Evolutionary conservation across 2,888 invertebrate genomes (phyloP).

Genomic region (Augochlorella aurata): DNA sequence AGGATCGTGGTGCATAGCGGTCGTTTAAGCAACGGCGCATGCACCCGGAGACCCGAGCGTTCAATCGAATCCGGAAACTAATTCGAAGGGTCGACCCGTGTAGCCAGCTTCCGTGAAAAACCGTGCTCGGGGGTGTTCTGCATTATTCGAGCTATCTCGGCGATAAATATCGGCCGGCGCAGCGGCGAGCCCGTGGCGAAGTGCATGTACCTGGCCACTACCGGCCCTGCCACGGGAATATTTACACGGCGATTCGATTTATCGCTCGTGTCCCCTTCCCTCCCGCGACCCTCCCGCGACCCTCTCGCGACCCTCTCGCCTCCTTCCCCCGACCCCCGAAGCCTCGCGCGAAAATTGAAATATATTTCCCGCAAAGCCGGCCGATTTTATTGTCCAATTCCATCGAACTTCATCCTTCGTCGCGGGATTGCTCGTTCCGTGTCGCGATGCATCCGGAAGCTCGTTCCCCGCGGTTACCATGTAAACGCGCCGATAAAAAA

Average conservation of each 20-base stretch:
- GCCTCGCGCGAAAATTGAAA: constrained; percentile 65
- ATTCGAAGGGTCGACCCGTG: constrained; percentile 64
- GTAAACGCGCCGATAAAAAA: constrained; percentile 7
- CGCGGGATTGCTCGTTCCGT: neutral
- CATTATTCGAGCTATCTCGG: constrained; percentile 69
- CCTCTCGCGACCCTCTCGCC: constrained; percentile 36
- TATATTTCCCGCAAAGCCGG: constrained; percentile 67
- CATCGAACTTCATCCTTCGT: constrained; percentile 28
- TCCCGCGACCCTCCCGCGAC: constrained; percentile 17
- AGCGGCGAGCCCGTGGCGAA: constrained; percentile 43
- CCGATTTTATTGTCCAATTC: constrained; percentile 67
- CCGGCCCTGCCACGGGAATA: constrained; percentile 59
- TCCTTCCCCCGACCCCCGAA: constrained; percentile 19
- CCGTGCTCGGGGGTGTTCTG: constrained; percentile 62
- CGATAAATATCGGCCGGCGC: constrained; percentile 70
- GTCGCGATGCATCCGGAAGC: neutral
- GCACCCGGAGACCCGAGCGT: constrained; percentile 12
- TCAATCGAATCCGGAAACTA: constrained; percentile 58
- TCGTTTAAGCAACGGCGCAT: neutral
- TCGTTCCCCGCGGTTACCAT: neutral
- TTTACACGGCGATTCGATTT: constrained; percentile 69
- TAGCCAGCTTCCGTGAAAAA: constrained; percentile 57
- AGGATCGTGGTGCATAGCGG: neutral
- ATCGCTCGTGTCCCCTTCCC: constrained; percentile 50
- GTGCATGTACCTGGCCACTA: constrained; percentile 44